A percentile compares a stretch with the other conserved stretches of the same genome.
Conservation (phyloP, 2,113 vertebrate species). For the Hippocampus guttulatus region DNA sequence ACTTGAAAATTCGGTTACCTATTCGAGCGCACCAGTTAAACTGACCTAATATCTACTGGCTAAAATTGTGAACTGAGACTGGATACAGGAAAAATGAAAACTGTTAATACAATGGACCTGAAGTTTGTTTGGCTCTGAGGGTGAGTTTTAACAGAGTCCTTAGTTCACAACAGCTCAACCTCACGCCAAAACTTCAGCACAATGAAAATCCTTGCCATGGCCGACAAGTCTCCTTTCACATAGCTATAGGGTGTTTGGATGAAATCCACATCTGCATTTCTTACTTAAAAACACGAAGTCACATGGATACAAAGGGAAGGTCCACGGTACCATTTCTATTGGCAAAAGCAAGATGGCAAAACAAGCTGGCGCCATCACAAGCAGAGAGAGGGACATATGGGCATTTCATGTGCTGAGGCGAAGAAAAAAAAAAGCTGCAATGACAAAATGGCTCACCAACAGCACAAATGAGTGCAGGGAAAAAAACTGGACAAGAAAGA, state of each 20-base stretch:
- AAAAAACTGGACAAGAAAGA: slow-evolving; percentile 26
- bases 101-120: background rate
- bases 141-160: background rate
- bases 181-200: background rate
- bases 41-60: background rate
- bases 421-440: background rate
- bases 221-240: background rate
- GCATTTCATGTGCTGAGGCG: slow-evolving; percentile 11
- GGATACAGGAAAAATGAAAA: background rate
- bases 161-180: background rate
- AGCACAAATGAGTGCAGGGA: slow-evolving; percentile 20
- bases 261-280: background rate
- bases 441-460: slow-evolving; percentile 30
- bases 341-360: slow-evolving; percentile 19
- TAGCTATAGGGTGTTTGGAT: background rate
- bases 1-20: too few species aligned
- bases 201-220: background rate
- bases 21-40: too few species aligned
- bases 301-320: slow-evolving; percentile 20
- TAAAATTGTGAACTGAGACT: background rate
- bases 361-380: slow-evolving; percentile 31
- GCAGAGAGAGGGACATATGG: slow-evolving; percentile 29
- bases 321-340: slow-evolving; percentile 11
- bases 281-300: background rate
- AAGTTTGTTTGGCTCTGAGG: background rate